A percentile compares a stretch with the other conserved stretches of the same genome.
Evolutionary conservation across 37 sponge, comb jelly and placozoan genomes (phyloP).

Genomic region (Agelas oroides): DNA sequence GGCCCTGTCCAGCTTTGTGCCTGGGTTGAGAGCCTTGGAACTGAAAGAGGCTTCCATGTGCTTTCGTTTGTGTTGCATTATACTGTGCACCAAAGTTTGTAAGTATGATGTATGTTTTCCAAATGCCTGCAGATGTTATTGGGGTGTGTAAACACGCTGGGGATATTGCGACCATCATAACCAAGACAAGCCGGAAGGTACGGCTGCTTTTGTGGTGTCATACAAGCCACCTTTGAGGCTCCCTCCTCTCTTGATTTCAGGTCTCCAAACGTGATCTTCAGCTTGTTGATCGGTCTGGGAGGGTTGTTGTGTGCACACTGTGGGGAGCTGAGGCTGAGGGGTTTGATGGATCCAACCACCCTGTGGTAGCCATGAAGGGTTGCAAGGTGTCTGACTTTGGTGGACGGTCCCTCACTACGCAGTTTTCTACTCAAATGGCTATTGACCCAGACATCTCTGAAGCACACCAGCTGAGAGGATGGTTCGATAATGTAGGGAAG

Average conservation of each 20-base stretch:
- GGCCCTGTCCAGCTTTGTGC: too few species aligned
- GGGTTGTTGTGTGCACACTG: constrained; percentile 72
- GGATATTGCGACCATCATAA: constrained; percentile 67
- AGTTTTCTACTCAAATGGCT: constrained; percentile 31
- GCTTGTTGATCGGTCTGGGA: constrained; percentile 77
- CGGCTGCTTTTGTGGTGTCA: background rate
- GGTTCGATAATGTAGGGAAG: constrained; percentile 83
- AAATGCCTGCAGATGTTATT: constrained; percentile 81
- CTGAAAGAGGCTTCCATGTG: too few species aligned
- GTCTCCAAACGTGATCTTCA: constrained; percentile 82
- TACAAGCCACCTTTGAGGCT: too few species aligned
- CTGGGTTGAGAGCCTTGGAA: too few species aligned
- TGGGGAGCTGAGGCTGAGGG: constrained; percentile 89
- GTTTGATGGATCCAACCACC: constrained; percentile 65
- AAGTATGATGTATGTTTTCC: too few species aligned
- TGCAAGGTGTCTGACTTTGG: constrained; percentile 82
- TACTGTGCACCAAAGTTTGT: too few species aligned
- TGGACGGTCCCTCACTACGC: constrained; percentile 69
- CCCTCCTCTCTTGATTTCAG: constrained; percentile 15
- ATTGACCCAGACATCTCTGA: constrained; percentile 81
- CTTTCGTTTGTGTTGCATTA: too few species aligned
- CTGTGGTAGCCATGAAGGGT: constrained; percentile 80
- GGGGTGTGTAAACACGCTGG: constrained; percentile 75
- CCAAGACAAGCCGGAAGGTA: constrained; percentile 59
- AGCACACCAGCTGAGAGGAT: constrained; percentile 84